A percentile compares a stretch with the other conserved stretches of the same genome.
Conservation (phyloP, 1,140 invertebrate genomes). For the Zaprionus tsacasi region DNA sequence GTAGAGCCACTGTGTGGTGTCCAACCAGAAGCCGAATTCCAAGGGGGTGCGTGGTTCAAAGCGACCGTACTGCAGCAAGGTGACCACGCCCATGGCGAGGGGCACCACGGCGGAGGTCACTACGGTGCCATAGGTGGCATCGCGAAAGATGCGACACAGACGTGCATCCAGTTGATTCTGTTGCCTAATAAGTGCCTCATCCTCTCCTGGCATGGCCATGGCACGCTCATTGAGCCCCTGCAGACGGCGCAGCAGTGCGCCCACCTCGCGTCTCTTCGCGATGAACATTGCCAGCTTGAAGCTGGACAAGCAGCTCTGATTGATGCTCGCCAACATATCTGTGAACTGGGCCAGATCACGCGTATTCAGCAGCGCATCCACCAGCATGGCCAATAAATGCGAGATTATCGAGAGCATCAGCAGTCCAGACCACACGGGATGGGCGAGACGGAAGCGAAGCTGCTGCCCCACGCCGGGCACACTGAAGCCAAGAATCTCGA, state of each 20-base stretch:
- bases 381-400: constrained; percentile 48
- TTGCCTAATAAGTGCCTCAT: constrained; percentile 4
- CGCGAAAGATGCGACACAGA: constrained; percentile 38
- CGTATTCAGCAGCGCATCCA: constrained; percentile 43
- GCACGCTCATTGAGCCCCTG: constrained; percentile 36
- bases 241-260: constrained; percentile 24
- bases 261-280: constrained; percentile 27
- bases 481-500: constrained; percentile 49
- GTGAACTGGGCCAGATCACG: constrained; percentile 33
- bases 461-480: not conserved
- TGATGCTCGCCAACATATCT: constrained; percentile 38
- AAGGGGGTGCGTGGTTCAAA: constrained; percentile 48
- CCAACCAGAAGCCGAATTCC: constrained; percentile 61
- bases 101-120: constrained; percentile 35
- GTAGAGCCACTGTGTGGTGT: constrained; percentile 21
- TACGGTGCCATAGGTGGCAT: constrained; percentile 27
- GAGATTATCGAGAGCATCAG: constrained; percentile 36
- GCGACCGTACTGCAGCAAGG: not conserved
- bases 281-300: constrained; percentile 41
- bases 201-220: not conserved
- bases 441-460: constrained; percentile 9
- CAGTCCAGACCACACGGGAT: constrained; percentile 46
- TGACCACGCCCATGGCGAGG: constrained; percentile 21
- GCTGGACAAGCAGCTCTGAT: constrained; percentile 43
- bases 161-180: constrained; percentile 43